phyloP scores from a whole-genome alignment of 2,888 invertebrate genomes.

The Gerosis bhagava region DNA sequence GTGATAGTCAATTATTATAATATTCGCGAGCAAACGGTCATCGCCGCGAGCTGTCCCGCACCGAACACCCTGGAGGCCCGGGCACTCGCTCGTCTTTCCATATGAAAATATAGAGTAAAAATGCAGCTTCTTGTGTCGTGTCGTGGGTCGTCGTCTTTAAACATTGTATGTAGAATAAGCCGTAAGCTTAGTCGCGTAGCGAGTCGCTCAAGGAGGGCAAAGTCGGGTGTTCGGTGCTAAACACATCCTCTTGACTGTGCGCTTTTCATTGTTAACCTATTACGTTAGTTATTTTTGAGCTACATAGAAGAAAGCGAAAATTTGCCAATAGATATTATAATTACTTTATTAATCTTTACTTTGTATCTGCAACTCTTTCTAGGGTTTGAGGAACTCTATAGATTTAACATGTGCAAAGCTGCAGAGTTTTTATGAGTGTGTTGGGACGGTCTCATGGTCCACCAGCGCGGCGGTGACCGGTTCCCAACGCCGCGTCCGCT shows the following conservation, averaged over 20 bases:
- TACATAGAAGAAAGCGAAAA: no score
- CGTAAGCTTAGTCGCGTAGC: constrained; percentile 17
- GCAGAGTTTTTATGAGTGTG: no score
- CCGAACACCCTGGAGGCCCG: background rate
- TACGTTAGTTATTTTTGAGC: no score
- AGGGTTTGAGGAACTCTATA: no score
- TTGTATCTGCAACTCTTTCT: no score
- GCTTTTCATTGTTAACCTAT: no score
- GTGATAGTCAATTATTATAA: constrained; percentile 77
- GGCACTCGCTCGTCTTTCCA: constrained; percentile 9
- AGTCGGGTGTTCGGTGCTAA: no score
- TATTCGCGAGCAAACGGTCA: constrained; percentile 44
- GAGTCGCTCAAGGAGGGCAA: constrained; percentile 14
- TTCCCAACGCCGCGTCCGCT: constrained; percentile 57
- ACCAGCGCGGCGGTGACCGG: background rate
- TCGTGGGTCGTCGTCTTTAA: constrained; percentile 16
- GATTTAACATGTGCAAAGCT: no score
- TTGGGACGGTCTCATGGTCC: no score
- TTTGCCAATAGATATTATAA: no score
- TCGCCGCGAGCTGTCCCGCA: constrained; percentile 44
- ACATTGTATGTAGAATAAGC: constrained; percentile 16
- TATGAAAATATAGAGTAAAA: constrained; percentile 14
- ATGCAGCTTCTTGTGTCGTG: constrained; percentile 23
- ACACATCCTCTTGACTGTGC: no score
- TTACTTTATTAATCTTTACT: no score